Evolutionary conservation across 2,113 vertebrate genomes (phyloP).

Genomic region (Tringa solitaria): DNA sequence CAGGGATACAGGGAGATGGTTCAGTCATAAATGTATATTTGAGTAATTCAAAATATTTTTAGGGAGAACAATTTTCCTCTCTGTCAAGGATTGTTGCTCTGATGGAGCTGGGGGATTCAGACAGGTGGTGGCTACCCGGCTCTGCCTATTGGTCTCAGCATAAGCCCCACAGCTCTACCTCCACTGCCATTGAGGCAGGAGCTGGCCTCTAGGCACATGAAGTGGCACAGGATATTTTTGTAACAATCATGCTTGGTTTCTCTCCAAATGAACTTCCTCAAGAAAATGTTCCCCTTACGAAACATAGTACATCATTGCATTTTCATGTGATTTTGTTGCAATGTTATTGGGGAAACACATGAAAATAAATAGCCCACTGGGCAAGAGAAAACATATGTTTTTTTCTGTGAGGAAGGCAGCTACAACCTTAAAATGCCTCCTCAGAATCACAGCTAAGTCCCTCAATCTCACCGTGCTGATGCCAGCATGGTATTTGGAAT

Average conservation of each 20-base stretch:
- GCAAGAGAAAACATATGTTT: background rate
- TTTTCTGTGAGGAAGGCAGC: background rate
- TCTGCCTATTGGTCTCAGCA: rapidly evolving
- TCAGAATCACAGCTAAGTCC: background rate
- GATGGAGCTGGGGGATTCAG: background rate
- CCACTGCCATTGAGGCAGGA: rapidly evolving
- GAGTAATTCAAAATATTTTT: background rate
- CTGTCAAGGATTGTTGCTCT: background rate
- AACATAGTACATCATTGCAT: rapidly evolving
- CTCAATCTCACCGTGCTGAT: rapidly evolving
- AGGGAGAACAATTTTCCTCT: background rate
- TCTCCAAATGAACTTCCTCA: background rate
- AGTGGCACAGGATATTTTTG: background rate
- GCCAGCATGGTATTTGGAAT: rapidly evolving
- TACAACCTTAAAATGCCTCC: background rate
- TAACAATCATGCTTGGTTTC: background rate
- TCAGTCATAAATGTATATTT: background rate
- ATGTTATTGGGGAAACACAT: background rate
- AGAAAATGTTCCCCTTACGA: background rate
- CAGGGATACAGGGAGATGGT: background rate
- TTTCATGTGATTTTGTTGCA: background rate
- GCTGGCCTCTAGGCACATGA: background rate
- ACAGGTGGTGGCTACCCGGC: rapidly evolving
- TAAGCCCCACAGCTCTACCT: rapidly evolving
- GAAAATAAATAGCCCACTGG: background rate